Base-by-base conservation (phyloP, 2,888 invertebrate genomes). In the Hofmannophila pseudospretella region DNA sequence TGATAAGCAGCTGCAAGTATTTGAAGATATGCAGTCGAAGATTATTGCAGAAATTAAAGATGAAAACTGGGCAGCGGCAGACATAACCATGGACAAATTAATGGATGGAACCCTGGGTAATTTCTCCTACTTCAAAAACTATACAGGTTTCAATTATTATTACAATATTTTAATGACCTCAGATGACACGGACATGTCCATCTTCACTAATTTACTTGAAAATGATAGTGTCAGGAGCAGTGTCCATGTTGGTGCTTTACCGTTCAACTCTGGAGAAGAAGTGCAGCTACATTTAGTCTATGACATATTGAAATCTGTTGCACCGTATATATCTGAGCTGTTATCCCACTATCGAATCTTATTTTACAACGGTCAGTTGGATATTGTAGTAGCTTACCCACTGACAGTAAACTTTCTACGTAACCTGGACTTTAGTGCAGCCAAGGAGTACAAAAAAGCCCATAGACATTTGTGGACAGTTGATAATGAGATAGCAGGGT, bases 71-170 rank as follows among this genome's bases (percentile, higher is more conserved):
- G 58, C 65, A 0, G 79, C 90, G 45, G 95, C 95, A 0, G 93
- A 92, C 52, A 67, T 92, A 32, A 63, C 91, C 0, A 91, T 94
- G 67, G 93, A 94, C 57, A 65, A 77, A n/a, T 69, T 96, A 0
- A 84, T 96, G 50, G 79, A 76, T 26, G 82, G 79, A 16, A 67
- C 67, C 2, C 25, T 74, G 0, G 56, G 56, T 1, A 75, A 78
- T 36, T 60, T 51, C 11, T 81, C 84, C 7, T 77, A 71, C 30
- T 94, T 93, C 58, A 89, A 88, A 59, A 90, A 91, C 45, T 77
- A 87, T 22, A 93, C 94, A 3, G 95, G 95, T 0, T 93, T 93
- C 40, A 67, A 89, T n/a, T 90, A 91, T 56, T 93, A 92, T 52
- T 94, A 91, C 59, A 94, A 95, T 61, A 92, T 89, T 55, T 63